Conservation (phyloP, 2,888 invertebrate species). For the Eupeodes latifasciatus region DNA sequence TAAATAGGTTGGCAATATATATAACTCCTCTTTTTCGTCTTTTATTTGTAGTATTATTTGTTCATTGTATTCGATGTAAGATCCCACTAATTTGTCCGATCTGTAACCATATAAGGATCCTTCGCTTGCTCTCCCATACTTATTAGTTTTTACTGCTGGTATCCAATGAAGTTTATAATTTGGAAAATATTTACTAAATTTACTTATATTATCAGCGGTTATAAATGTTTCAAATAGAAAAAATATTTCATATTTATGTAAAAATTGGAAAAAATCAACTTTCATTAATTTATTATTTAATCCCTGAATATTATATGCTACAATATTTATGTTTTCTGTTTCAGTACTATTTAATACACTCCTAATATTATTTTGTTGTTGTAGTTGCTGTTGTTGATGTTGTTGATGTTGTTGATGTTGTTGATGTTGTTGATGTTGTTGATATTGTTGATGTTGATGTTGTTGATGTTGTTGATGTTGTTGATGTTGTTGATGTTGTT, state of each 20-base stretch:
- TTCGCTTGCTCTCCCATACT: too few species aligned
- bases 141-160: too few species aligned
- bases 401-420: slow-evolving; percentile 1
- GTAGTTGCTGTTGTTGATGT: background rate
- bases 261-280: background rate
- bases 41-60: too few species aligned
- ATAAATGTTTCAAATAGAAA: slow-evolving; percentile 6
- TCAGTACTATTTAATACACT: background rate
- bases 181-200: too few species aligned
- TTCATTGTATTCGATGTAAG: too few species aligned
- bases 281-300: slow-evolving; percentile 3
- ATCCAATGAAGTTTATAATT: too few species aligned
- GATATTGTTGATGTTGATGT: background rate
- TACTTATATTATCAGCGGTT: background rate
- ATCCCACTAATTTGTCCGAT: too few species aligned
- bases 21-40: too few species aligned
- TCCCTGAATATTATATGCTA: background rate
- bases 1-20: too few species aligned
- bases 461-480: slow-evolving; percentile 1
- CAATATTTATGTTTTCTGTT: background rate
- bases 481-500: background rate
- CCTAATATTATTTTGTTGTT: background rate
- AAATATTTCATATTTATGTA: slow-evolving; percentile 2
- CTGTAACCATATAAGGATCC: too few species aligned
- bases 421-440: slow-evolving; percentile 3